Percentiles rank a stretch among this genome's conserved stretches.
Evolutionary conservation across 2,888 invertebrate species (phyloP).

Genomic region (Eristalinus aeneus): DNA sequence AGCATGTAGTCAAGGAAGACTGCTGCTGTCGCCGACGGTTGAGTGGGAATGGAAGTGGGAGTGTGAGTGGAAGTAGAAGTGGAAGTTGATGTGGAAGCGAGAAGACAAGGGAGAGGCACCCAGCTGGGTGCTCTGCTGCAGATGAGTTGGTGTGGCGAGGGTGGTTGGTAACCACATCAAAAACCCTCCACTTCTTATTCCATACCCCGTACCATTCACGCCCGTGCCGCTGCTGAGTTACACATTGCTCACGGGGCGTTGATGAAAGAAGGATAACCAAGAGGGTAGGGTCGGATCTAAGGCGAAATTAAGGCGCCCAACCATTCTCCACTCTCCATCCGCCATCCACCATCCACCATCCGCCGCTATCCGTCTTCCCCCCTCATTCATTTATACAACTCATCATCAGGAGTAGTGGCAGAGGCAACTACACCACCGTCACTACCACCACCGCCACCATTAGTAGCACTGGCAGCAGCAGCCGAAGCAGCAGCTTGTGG

Average conservation of each 20-base stretch:
- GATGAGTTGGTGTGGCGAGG: slow-evolving; percentile 6
- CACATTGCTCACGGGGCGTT: slow-evolving; percentile 43
- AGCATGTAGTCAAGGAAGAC: slow-evolving; percentile 53
- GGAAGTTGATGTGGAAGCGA: no score
- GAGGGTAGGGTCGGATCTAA: slow-evolving; percentile 52
- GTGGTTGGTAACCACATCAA: slow-evolving; percentile 56
- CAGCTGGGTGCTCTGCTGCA: slow-evolving; percentile 10
- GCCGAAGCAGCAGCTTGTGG: slow-evolving; percentile 73
- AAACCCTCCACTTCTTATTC: neutral
- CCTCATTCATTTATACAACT: slow-evolving; percentile 60
- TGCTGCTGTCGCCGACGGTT: neutral
- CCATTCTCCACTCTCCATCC: neutral
- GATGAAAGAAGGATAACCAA: slow-evolving; percentile 45
- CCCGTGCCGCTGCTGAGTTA: slow-evolving; percentile 5
- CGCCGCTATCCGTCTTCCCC: neutral
- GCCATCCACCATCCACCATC: slow-evolving; percentile 9
- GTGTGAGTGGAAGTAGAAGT: neutral
- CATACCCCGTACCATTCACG: slow-evolving; percentile 1
- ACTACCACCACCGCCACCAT: neutral
- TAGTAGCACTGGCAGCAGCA: slow-evolving; percentile 58
- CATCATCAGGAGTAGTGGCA: slow-evolving; percentile 68
- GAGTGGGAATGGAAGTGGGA: neutral
- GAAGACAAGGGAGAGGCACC: neutral
- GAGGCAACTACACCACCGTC: slow-evolving; percentile 72
- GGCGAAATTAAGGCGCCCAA: slow-evolving; percentile 66